phyloP scores from a whole-genome alignment of 2,113 vertebrate genomes.

The Pantherophis guttatus region DNA sequence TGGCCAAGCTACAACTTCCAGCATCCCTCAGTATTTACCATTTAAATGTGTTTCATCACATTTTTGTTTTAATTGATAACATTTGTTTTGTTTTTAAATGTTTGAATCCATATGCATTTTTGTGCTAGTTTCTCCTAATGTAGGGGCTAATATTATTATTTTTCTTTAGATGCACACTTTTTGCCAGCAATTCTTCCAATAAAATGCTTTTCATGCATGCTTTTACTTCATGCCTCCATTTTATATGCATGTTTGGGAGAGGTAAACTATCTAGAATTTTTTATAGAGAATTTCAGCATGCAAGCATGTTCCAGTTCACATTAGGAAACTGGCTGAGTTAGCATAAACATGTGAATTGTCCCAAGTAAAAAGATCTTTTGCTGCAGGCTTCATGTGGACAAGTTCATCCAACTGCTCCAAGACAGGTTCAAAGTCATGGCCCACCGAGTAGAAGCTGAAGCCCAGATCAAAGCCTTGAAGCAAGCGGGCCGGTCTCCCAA shows the following conservation, averaged over 20 bases:
- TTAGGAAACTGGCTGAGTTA: neutral
- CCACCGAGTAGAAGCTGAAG: too few relatives aligned
- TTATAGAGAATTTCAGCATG: neutral
- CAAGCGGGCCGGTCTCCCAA: too few relatives aligned
- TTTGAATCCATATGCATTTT: neutral
- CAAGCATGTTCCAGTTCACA: neutral
- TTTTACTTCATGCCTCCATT: neutral
- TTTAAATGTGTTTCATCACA: neutral
- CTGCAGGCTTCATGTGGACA: neutral
- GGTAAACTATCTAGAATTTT: neutral
- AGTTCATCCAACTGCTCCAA: too few relatives aligned
- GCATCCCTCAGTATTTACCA: neutral
- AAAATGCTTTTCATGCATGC: neutral
- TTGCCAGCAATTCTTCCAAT: neutral
- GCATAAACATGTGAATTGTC: slow-evolving; percentile 9
- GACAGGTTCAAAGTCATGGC: too few relatives aligned
- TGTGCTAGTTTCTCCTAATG: neutral
- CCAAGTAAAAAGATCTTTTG: neutral
- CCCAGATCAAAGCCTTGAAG: too few relatives aligned
- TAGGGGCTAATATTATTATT: neutral
- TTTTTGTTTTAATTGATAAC: neutral
- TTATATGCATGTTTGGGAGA: neutral
- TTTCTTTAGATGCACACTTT: neutral
- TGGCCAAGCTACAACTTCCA: neutral
- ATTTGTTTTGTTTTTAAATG: neutral